A percentile compares a stretch with the other conserved stretches of the same genome.
Evolutionary conservation across 2,113 vertebrate species (phyloP).

Genomic region (Tenebrosternarchus preto): DNA sequence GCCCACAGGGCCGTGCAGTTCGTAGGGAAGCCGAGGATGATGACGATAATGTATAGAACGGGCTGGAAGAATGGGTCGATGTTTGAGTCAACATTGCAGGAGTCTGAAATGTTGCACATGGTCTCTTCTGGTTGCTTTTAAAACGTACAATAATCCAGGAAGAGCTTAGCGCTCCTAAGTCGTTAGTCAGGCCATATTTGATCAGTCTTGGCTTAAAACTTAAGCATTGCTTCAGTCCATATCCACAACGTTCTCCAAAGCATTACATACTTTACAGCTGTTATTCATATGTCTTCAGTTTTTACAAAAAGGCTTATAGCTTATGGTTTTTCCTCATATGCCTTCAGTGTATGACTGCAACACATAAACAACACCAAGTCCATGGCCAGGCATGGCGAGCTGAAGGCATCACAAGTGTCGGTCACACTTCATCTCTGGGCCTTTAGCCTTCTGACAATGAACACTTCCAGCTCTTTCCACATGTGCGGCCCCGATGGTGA

Average conservation of each 20-base stretch:
- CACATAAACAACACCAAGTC: conserved; percentile 12
- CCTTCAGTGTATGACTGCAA: conserved; percentile 26
- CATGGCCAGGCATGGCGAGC: conserved; percentile 40
- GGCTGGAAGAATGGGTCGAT: conserved; percentile 90
- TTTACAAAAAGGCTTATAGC: not conserved
- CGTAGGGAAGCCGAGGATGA: conserved; percentile 83
- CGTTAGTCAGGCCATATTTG: conserved; percentile 43
- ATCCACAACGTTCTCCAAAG: not conserved
- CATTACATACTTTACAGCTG: too few relatives aligned
- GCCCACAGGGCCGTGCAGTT: conserved; percentile 92
- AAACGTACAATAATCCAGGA: conserved; percentile 44
- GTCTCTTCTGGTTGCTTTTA: conserved; percentile 52
- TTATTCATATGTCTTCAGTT: too few relatives aligned
- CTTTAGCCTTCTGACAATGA: conserved; percentile 42
- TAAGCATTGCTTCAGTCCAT: not conserved
- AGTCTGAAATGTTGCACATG: conserved; percentile 82
- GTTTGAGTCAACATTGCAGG: conserved; percentile 87
- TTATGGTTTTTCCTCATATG: not conserved
- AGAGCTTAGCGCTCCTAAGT: not conserved
- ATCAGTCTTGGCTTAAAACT: not conserved
- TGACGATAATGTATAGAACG: conserved; percentile 86
- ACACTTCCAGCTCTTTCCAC: conserved; percentile 18
- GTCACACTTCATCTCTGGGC: conserved; percentile 38
- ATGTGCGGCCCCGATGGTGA: not conserved
- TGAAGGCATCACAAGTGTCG: conserved; percentile 30